These are phyloP conservation scores for Artibeus jamaicensis DNA, from an alignment of 2,797 vertebrate species.

Conservation along the genomic window DNA sequence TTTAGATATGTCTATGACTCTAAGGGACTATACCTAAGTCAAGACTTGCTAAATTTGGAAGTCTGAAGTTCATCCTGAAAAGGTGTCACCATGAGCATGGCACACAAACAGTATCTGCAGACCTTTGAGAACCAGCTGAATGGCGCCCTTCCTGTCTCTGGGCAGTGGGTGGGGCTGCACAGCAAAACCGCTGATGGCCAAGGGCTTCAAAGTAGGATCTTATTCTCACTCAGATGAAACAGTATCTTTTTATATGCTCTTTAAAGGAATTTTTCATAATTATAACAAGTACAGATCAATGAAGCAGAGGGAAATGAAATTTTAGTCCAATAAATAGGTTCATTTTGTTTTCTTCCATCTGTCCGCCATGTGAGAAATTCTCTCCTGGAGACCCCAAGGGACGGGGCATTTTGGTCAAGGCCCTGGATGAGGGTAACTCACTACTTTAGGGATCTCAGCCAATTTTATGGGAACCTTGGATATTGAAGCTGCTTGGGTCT, in stretches of 20 bases:
- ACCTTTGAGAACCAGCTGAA: neutral
- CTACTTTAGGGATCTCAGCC: constrained; percentile 70
- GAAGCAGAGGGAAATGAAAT: constrained; percentile 67
- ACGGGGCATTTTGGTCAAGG: constrained; percentile 64
- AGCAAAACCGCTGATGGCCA: accelerated
- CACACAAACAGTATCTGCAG: accelerated
- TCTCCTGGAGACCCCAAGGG: constrained; percentile 67
- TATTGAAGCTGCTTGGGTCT: constrained; percentile 63
- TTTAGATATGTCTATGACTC: neutral
- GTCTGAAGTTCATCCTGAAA: neutral
- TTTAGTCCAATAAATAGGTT: constrained; percentile 65
- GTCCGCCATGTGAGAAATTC: constrained; percentile 75
- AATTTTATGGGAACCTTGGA: constrained; percentile 70
- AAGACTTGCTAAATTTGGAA: neutral
- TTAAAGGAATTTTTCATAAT: neutral
- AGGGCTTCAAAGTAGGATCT: accelerated
- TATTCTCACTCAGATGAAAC: neutral
- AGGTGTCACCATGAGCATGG: accelerated
- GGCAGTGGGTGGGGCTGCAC: neutral
- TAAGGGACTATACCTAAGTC: neutral
- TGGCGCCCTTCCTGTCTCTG: neutral
- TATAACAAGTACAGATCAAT: constrained; percentile 45
- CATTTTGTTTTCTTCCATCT: constrained; percentile 74
- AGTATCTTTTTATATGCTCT: neutral
- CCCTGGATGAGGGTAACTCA: constrained; percentile 51